Conservation (phyloP, 2,797 vertebrate genomes). For the Paguma larvata region DNA sequence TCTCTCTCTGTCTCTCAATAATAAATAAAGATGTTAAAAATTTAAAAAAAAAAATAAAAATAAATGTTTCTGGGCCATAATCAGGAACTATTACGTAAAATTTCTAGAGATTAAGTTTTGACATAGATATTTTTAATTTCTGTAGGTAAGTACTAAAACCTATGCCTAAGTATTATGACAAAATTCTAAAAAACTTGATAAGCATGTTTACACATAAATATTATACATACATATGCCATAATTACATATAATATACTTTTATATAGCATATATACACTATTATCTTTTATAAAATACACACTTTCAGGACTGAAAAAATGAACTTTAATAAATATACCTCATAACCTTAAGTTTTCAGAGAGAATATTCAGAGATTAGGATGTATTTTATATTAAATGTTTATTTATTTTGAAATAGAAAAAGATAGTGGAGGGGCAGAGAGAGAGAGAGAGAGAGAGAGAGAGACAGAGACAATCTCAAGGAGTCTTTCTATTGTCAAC, state of each 20-base stretch:
- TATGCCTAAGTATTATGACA: background rate
- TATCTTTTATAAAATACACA: background rate
- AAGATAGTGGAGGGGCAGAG: too few species aligned
- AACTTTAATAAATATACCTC: background rate
- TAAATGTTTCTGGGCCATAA: background rate
- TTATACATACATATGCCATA: background rate
- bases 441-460: too few species aligned
- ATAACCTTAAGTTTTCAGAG: background rate
- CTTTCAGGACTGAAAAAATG: constrained; percentile 18
- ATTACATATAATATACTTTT: too few species aligned
- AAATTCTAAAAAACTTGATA: background rate
- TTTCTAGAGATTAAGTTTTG: background rate
- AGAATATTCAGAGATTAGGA: background rate
- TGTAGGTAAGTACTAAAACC: background rate
- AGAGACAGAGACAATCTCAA: too few species aligned
- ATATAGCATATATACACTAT: background rate
- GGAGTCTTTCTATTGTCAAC: too few species aligned
- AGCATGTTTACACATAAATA: background rate
- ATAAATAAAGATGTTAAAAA: too few species aligned
- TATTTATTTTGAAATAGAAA: too few species aligned
- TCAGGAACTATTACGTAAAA: background rate
- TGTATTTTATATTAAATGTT: background rate
- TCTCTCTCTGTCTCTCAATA: too few species aligned
- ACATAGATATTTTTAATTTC: background rate
- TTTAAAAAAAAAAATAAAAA: too few species aligned